Evolutionary conservation across 2,113 vertebrate species (phyloP), one percentile per base, ranked within the genome.

Genomic region (Syngnathus scovelli): DNA sequence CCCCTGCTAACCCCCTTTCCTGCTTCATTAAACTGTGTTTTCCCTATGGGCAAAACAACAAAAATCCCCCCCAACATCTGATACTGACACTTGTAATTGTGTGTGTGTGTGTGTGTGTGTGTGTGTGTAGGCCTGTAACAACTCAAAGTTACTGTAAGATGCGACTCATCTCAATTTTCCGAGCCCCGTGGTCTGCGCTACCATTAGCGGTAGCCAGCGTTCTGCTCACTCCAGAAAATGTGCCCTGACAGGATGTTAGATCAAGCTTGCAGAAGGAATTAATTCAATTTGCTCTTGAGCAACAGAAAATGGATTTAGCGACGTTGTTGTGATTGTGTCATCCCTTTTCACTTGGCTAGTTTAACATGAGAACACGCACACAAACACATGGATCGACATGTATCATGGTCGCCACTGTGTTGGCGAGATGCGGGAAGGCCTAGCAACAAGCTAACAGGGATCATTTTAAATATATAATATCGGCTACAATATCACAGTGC

Each of bases 11-110:
- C 27, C 55, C 27, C 33, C 55, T 16, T 33, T 27, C 27, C 77
- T 73, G 76, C 78, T 70, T 79, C 69, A 85, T 86, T 83, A 83
- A 77, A 83, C 84, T 70, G 33, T 60, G 68, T 12, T 69, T 68
- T 79, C 76, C 79, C 80, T 37, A 41, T 59, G 72, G 79, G 71
- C 65, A 60, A 56, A 56, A 7, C 66, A 58, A 58, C 69, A 82
- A 69, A 77, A 77, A 68, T 82, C 75, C 41, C 62, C 64, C n/a
- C 61, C 62, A 77, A 81, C 73, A 86, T 84, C 69, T 72, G 74
- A 86, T 76, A 76, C 65, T 71, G 38, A 48, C 70, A 46, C 44
- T 43, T 61, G 39, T 58, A 36, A 49, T 23, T 3, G 60, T 56
- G 39, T 49, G 44, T 61, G 33, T 64, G 70, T 63, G 49, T n/a